These are phyloP conservation scores for Drosophila mercatorum DNA, from an alignment of 2,888 invertebrate species.

Conservation along the genomic window DNA sequence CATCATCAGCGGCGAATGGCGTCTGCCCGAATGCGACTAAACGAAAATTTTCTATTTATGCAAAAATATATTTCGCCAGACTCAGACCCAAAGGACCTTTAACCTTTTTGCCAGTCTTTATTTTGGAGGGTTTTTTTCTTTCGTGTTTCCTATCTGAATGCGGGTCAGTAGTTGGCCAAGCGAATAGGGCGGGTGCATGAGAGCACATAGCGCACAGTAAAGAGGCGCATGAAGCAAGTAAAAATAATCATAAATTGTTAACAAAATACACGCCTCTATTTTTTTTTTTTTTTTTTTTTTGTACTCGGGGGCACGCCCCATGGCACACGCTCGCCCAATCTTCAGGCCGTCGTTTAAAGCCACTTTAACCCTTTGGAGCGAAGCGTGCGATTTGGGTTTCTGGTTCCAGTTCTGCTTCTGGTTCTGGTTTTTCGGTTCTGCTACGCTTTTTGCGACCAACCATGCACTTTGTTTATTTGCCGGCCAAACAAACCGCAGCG, in stretches of 20 bases:
- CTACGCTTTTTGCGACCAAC: conserved; percentile 14
- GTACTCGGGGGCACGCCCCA: conserved; percentile 5
- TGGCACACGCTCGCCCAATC: neutral
- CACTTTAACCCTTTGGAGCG: conserved; percentile 69
- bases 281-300: neutral
- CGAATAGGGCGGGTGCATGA: conserved; percentile 8
- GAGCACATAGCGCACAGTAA: conserved; percentile 18
- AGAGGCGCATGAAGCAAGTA: conserved; percentile 43
- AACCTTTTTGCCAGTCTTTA: conserved; percentile 38
- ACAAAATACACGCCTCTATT: conserved; percentile 63
- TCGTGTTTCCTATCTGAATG: conserved; percentile 23
- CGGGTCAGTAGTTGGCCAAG: conserved; percentile 53
- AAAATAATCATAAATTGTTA: conserved; percentile 77
- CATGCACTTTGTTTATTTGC: conserved; percentile 52
- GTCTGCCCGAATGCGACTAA: conserved; percentile 23
- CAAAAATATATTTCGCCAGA: conserved; percentile 36
- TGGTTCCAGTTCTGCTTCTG: conserved; percentile 16
- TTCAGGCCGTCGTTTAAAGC: conserved; percentile 48
- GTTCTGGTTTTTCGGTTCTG: conserved; percentile 29
- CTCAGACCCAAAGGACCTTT: conserved; percentile 15
- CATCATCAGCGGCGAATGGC: conserved; percentile 56
- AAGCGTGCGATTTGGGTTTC: conserved; percentile 59
- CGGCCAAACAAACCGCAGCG: conserved; percentile 37
- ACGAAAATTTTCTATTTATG: conserved; percentile 52
- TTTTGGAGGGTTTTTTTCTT: neutral